Base-by-base conservation (phyloP, 2,113 vertebrate genomes). In the Rhinopomastus cyanomelas region DNA sequence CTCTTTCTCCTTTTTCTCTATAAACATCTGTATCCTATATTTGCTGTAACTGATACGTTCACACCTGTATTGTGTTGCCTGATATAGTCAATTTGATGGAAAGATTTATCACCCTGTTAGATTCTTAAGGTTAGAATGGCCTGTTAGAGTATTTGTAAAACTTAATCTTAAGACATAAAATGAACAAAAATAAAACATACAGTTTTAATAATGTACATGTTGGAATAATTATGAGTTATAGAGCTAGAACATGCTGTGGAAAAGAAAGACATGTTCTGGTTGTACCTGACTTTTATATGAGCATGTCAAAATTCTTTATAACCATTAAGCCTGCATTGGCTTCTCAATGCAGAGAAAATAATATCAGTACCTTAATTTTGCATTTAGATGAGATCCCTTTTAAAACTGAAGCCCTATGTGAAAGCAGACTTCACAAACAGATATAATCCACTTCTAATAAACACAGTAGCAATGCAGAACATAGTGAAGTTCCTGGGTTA, bases 21-120 rank as follows among this genome's bases (percentile, higher is more conserved):
- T 71, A 82, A 91, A 91, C 66, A 92, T 93, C 93, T 95, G 91
- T 55, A 55, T 89, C 36, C 10, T 65, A 29, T 89, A 93, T 79
- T 83, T 90, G 26, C 48, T 93, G 92, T 66, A 96, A 95, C 81
- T 62, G 79, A 95, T 93, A 87, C 29, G 90, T 94, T 93, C 44
- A 89, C 16, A 5, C 84, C 66, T 91, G 66, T 76, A 68, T 86
- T 62, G 14, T 51, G n/a, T 88, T 93, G 76, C 67, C 27, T 62
- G 76, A 85, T 91, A 94, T 5, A 95, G n/a, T 80, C 60, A 79
- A 86, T 91, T 93, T 94, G 79, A 94, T 92, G 84, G 62, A 86
- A 93, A 80, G 17, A 77, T 93, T 94, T 95, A 92, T 53, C 59
- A 86, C 20, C 26, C 18, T 73, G 37, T 67, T 88, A 82, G 71